phyloP scores from a whole-genome alignment of 2,113 vertebrate species.

The Sinocyclocheilus grahami region DNA sequence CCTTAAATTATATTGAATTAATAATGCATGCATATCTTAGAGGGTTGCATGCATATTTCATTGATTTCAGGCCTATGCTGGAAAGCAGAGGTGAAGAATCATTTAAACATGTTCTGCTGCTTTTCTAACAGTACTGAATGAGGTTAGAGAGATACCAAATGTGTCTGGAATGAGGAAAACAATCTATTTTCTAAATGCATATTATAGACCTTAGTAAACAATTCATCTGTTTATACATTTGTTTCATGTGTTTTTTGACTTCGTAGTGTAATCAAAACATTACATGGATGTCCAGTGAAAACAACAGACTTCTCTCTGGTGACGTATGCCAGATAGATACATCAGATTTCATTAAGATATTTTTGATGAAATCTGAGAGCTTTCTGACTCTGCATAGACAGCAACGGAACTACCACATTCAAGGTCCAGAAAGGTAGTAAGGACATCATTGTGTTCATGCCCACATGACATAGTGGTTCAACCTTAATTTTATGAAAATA shows the following conservation, averaged over 20 bases:
- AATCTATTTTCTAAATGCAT: not conserved
- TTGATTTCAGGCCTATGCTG: not conserved
- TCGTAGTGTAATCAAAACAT: not conserved
- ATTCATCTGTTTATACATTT: not conserved
- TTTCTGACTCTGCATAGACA: too few species aligned
- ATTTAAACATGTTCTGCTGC: not conserved
- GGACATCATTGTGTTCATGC: too few species aligned
- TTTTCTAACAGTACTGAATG: not conserved
- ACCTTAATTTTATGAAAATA: too few species aligned
- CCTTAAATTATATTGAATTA: not conserved
- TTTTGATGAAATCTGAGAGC: too few species aligned
- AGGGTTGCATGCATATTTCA: conserved; percentile 8
- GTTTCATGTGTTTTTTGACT: not conserved
- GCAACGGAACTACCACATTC: too few species aligned
- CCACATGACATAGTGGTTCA: too few species aligned
- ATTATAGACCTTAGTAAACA: not conserved
- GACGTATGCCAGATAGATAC: not conserved
- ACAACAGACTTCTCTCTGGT: not conserved
- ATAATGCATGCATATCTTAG: conserved; percentile 21
- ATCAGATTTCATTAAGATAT: too few species aligned
- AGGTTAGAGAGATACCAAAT: not conserved
- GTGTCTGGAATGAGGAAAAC: conserved; percentile 7
- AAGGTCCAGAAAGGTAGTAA: too few species aligned
- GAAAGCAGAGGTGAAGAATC: conserved; percentile 9
- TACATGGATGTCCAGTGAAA: not conserved